Conservation (phyloP, 2,113 vertebrate genomes). For the Falco punctatus region DNA sequence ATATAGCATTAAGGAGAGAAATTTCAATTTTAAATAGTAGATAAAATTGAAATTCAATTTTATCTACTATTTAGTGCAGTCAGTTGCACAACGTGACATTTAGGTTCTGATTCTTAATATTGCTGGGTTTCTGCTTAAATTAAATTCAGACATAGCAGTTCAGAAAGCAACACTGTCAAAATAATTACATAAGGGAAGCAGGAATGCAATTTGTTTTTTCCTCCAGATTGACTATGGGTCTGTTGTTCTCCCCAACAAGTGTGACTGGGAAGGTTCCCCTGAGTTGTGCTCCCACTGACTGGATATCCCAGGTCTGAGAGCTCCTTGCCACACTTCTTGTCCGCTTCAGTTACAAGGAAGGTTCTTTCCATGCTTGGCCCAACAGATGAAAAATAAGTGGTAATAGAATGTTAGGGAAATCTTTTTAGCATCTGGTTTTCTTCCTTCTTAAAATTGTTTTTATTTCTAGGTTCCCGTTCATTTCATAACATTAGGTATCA, state of each 20-base stretch:
- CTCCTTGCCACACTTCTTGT: neutral
- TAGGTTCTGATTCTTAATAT: neutral
- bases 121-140: neutral
- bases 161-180: neutral
- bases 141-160: neutral
- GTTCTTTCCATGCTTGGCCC: neutral
- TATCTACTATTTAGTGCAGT: neutral
- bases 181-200: neutral
- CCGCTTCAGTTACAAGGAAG: neutral
- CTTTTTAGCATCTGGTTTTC: neutral
- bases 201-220: neutral
- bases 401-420: neutral
- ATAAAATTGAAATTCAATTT: neutral
- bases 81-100: neutral
- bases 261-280: neutral
- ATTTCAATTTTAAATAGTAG: neutral
- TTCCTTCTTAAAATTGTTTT: neutral
- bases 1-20: neutral
- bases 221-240: neutral
- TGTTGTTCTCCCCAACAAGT: neutral
- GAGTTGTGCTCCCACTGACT: fast-evolving
- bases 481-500: neutral
- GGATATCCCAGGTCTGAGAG: neutral
- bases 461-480: neutral
- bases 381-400: neutral